Percentiles rank a stretch among this genome's conserved stretches.
phyloP scores from a whole-genome alignment of 2,797 vertebrate genomes.

The Macroramphosus scolopax region DNA sequence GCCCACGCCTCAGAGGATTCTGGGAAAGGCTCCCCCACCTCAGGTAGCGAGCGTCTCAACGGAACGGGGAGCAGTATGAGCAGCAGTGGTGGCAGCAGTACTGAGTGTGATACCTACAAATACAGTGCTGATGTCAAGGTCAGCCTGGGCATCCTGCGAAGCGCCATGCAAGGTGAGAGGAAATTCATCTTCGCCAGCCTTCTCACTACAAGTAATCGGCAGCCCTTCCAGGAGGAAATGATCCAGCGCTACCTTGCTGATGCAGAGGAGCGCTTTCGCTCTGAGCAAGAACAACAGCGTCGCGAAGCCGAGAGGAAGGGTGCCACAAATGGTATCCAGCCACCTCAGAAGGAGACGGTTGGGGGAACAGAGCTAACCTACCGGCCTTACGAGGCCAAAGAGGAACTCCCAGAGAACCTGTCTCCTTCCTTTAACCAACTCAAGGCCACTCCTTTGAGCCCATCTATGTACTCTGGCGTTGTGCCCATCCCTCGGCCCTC shows the following conservation, averaged over 20 bases:
- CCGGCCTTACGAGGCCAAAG: conserved; percentile 68
- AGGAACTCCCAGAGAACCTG: conserved; percentile 69
- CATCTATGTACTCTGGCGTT: conserved; percentile 80
- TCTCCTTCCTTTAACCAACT: conserved; percentile 52
- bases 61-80: conserved; percentile 68
- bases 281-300: conserved; percentile 87
- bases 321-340: conserved; percentile 50
- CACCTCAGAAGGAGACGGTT: conserved; percentile 60
- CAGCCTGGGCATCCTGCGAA: conserved; percentile 87
- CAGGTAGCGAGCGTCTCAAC: conserved; percentile 67
- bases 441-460: conserved; percentile 72
- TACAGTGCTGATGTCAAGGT: conserved; percentile 90
- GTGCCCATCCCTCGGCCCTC: conserved; percentile 87
- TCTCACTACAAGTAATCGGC: conserved; percentile 89
- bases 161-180: conserved; percentile 92
- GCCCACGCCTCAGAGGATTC: conserved; percentile 78
- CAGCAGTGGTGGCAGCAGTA: conserved; percentile 72
- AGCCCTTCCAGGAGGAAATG: conserved; percentile 98
- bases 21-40: conserved; percentile 69
- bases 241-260: conserved; percentile 92
- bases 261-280: conserved; percentile 87
- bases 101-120: conserved; percentile 77
- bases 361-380: conserved; percentile 45
- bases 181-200: conserved; percentile 88
- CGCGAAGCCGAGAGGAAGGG: conserved; percentile 83